phyloP scores from a whole-genome alignment of 2,113 vertebrate genomes.

The Halcyon malimbica region DNA sequence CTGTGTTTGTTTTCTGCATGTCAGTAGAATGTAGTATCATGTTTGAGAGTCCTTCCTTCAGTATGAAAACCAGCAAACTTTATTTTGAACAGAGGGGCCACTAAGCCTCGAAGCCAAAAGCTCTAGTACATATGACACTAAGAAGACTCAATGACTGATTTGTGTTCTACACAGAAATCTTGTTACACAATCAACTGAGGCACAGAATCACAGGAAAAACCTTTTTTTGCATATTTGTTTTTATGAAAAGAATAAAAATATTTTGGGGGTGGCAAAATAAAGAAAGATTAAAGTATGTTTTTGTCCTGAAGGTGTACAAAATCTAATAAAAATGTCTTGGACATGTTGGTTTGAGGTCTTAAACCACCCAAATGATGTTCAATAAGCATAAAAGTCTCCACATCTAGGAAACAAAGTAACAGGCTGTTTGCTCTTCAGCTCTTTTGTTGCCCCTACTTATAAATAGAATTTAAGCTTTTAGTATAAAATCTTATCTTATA shows the following conservation, averaged over 20 bases:
- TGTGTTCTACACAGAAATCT: neutral
- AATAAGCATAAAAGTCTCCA: neutral
- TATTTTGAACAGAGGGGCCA: neutral
- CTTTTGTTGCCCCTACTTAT: neutral
- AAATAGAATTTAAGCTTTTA: neutral
- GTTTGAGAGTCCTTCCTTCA: neutral
- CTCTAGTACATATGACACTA: neutral
- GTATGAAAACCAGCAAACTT: neutral
- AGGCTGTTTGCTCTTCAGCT: neutral
- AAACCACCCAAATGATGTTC: neutral
- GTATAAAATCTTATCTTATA: neutral
- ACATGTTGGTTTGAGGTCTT: neutral
- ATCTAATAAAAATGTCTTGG: neutral
- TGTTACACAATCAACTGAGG: neutral
- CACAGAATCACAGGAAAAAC: neutral
- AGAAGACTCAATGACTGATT: neutral
- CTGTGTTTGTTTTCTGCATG: too few relatives aligned
- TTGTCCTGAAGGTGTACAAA: neutral
- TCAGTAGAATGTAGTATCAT: too few relatives aligned
- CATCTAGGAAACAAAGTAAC: neutral
- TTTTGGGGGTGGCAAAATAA: accelerated
- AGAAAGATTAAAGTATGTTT: neutral
- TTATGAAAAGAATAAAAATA: neutral
- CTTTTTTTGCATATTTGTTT: neutral
- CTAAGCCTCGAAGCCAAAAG: neutral